phyloP scores from a whole-genome alignment of 2,888 invertebrate genomes.

The Drosophila differens region DNA sequence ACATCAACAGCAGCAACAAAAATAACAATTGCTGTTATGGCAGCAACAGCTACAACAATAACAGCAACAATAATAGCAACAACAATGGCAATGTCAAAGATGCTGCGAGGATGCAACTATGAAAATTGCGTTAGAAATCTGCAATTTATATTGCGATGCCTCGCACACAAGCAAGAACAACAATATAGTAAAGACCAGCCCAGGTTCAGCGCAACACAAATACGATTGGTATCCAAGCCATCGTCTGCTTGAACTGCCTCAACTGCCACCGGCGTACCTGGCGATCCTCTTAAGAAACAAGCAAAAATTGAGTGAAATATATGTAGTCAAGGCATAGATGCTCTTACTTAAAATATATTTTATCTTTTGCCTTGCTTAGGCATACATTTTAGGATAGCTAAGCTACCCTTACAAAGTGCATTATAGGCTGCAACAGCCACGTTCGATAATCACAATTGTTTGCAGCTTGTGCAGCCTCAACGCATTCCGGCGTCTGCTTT shows the following conservation, averaged over 20 bases:
- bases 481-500: constrained; percentile 67
- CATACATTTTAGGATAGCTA: neutral
- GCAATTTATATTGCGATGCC: constrained; percentile 80
- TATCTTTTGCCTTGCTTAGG: neutral
- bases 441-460: constrained; percentile 82
- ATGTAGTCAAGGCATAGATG: constrained; percentile 7
- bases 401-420: constrained; percentile 26
- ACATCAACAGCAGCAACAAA: constrained; percentile 24
- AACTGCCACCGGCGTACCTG: constrained; percentile 62
- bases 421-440: constrained; percentile 41
- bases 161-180: constrained; percentile 50
- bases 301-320: neutral
- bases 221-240: constrained; percentile 63
- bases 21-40: constrained; percentile 38
- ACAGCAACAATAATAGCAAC: constrained; percentile 42
- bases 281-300: constrained; percentile 55
- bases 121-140: constrained; percentile 83
- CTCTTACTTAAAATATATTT: constrained; percentile 12
- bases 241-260: constrained; percentile 59
- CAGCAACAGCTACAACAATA: constrained; percentile 26
- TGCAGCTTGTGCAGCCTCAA: constrained; percentile 78
- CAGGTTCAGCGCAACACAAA: constrained; percentile 59
- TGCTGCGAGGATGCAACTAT: constrained; percentile 72
- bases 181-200: constrained; percentile 41
- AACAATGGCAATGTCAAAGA: constrained; percentile 78